These are phyloP conservation scores for Rugalucina vietnamica DNA, from an alignment of 2,888 invertebrate genomes.

Conservation along the genomic window DNA sequence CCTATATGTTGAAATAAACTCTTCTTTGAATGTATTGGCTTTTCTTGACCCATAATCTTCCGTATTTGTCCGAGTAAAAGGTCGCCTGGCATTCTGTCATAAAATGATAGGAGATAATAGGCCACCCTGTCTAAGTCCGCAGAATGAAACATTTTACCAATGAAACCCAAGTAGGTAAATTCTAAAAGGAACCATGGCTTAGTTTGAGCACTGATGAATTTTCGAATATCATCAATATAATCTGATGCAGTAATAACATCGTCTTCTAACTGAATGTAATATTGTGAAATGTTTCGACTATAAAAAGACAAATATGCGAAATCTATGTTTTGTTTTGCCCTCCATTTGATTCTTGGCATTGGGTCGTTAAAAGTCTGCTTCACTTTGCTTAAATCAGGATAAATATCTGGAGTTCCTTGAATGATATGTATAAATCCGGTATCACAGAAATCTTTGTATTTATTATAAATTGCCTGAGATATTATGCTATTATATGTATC, in stretches of 20 bases:
- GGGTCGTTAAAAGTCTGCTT: conserved; percentile 80
- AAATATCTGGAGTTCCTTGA: conserved; percentile 71
- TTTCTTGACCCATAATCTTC: conserved; percentile 54
- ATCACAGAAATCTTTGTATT: conserved; percentile 70
- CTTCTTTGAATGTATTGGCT: conserved; percentile 46
- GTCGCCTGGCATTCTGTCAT: conserved; percentile 69
- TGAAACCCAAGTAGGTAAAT: conserved; percentile 71
- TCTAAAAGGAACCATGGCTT: conserved; percentile 68
- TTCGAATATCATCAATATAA: conserved; percentile 79
- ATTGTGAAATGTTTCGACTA: conserved; percentile 75
- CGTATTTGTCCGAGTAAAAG: conserved; percentile 62
- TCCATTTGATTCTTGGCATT: conserved; percentile 81
- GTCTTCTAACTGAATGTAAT: conserved; percentile 83
- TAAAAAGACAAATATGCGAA: conserved; percentile 83
- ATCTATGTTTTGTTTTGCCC: conserved; percentile 84
- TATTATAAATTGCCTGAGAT: conserved; percentile 51
- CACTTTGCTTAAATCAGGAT: conserved; percentile 70
- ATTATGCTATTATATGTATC: conserved; percentile 64
- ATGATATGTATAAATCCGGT: conserved; percentile 82
- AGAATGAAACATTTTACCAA: conserved; percentile 71
- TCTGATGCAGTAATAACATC: conserved; percentile 81
- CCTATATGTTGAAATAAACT: conserved; percentile 72
- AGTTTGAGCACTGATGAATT: conserved; percentile 74
- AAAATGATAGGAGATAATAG: conserved; percentile 78
- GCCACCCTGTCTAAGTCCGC: conserved; percentile 64